A percentile compares a stretch with the other conserved stretches of the same genome.
These are phyloP conservation scores for Crotalus helleri DNA, from an alignment of 2,113 vertebrate species.

Conservation along the genomic window DNA sequence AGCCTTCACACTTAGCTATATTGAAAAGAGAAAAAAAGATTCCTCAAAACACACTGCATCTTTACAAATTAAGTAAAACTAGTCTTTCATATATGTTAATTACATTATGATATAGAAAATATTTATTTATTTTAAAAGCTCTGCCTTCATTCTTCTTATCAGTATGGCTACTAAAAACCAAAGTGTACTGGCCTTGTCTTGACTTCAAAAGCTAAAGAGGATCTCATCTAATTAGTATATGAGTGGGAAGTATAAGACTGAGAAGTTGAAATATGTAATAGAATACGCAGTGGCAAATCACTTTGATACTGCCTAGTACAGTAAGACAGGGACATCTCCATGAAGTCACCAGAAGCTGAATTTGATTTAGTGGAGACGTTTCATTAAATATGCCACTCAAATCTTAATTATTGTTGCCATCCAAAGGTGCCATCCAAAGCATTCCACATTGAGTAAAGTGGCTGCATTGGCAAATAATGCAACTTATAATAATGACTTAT, in stretches of 20 bases:
- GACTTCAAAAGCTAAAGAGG: not conserved
- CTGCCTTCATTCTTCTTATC: not conserved
- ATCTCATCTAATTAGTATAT: not conserved
- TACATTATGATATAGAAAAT: not conserved
- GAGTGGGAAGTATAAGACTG: not conserved
- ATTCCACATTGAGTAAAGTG: not conserved
- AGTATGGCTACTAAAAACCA: not conserved
- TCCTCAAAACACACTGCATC: not conserved
- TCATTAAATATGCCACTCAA: not conserved
- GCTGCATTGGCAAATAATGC: not conserved
- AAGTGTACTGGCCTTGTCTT: not conserved
- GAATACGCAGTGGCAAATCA: not conserved
- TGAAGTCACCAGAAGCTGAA: not conserved
- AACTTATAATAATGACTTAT: not conserved
- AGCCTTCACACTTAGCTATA: not conserved
- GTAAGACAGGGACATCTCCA: not conserved
- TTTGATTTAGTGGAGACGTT: not conserved
- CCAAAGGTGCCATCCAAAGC: not conserved
- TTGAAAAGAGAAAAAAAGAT: not conserved
- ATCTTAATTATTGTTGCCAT: not conserved
- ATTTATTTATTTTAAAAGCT: not conserved
- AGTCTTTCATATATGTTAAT: not conserved
- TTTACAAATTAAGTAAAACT: not conserved
- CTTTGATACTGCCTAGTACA: not conserved
- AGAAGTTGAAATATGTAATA: not conserved